A percentile compares a stretch with the other conserved stretches of the same genome.
phyloP scores from a whole-genome alignment of 1,140 invertebrate genomes.

The Drosophila carrolli region DNA sequence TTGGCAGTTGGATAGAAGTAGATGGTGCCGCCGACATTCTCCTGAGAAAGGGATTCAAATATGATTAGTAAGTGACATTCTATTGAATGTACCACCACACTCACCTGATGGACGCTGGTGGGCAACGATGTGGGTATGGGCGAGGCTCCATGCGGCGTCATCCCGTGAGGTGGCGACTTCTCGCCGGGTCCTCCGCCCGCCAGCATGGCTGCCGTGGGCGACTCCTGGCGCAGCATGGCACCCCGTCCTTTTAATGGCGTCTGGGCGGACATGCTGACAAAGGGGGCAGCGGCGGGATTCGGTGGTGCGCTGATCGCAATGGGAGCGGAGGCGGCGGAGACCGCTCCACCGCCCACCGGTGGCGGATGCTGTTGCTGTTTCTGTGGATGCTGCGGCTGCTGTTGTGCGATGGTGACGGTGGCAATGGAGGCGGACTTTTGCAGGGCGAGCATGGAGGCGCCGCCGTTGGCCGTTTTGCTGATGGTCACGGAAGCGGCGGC shows the following conservation, averaged over 20 bases:
- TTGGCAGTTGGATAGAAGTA: conserved; percentile 93
- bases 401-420: conserved; percentile 68
- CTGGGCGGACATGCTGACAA: conserved; percentile 67
- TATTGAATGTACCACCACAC: not conserved
- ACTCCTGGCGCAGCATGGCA: conserved; percentile 74
- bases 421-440: conserved; percentile 69
- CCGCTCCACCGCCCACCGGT: conserved; percentile 39
- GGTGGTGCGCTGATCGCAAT: conserved; percentile 72
- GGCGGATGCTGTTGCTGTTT: conserved; percentile 61
- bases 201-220: conserved; percentile 64
- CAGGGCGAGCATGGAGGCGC: conserved; percentile 69
- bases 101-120: conserved; percentile 86
- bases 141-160: conserved; percentile 79
- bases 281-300: conserved; percentile 67
- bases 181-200: conserved; percentile 60
- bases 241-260: conserved; percentile 74
- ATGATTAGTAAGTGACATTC: conserved; percentile 2
- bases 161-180: conserved; percentile 78
- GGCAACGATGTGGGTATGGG: conserved; percentile 82
- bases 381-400: conserved; percentile 59
- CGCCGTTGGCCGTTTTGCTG: conserved; percentile 67
- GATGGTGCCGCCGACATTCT: conserved; percentile 96
- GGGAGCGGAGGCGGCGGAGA: conserved; percentile 51
- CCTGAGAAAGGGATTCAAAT: conserved; percentile 85
- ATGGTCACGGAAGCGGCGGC: conserved; percentile 54